Evolutionary conservation across 1,140 invertebrate genomes (phyloP).

Genomic region (Heliconius hermathena): DNA sequence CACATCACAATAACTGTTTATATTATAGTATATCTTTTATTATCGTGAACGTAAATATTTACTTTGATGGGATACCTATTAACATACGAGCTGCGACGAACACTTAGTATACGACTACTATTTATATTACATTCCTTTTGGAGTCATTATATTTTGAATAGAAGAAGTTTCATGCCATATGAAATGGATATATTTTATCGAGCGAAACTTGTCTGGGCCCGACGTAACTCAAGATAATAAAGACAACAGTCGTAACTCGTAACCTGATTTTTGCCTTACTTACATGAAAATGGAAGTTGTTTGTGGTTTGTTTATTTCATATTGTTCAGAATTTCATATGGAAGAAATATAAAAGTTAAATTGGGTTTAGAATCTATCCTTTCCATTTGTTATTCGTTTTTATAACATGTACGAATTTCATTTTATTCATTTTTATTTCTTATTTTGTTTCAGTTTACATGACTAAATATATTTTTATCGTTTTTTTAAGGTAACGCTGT

Average conservation of each 20-base stretch:
- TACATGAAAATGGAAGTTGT: not conserved
- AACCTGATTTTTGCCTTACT: slow-evolving; percentile 4
- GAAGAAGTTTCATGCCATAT: not conserved
- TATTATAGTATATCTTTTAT: not conserved
- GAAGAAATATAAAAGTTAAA: not conserved
- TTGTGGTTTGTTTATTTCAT: not conserved
- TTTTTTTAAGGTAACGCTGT: too few species aligned
- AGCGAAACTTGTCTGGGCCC: not conserved
- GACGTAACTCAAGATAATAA: not conserved
- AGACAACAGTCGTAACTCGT: not conserved
- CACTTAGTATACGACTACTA: too few species aligned
- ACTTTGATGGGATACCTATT: too few species aligned
- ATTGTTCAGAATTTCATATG: slow-evolving; percentile 2
- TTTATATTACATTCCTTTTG: too few species aligned
- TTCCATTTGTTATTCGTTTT: too few species aligned
- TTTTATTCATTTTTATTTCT: not conserved
- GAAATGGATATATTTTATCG: not conserved
- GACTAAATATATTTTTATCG: too few species aligned
- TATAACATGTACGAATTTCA: not conserved
- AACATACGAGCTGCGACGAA: too few species aligned
- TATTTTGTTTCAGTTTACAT: not conserved
- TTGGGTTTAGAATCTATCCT: not conserved
- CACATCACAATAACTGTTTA: not conserved
- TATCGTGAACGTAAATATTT: not conserved
- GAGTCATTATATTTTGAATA: not conserved